Base-by-base conservation (phyloP, 2,888 invertebrate species). In the Parnassius apollo region DNA sequence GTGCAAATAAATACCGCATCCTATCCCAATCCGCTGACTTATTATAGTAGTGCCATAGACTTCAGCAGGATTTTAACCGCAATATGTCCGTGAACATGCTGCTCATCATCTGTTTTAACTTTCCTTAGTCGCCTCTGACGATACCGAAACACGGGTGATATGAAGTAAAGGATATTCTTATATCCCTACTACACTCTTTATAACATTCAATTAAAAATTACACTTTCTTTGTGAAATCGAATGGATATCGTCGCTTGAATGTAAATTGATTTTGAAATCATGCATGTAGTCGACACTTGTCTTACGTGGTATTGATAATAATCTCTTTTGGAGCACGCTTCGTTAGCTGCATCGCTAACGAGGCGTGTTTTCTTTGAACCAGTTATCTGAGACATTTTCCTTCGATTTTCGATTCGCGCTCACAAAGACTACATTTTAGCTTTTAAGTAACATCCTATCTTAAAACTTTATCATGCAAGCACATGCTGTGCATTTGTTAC, bases 271-370 rank as follows among this genome's bases (percentile, higher is more conserved):
- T 9, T 35, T 45, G n/a, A 44, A 52, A 51, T 52, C 44, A 52
- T 59, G 52, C 52, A 58, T 52, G 52, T 44, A 13, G 13, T 4
- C 59, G 35, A 25, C 25, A 54, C 53, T 59, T 42, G 42, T 57
- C 59, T 61, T 42, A 59, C 63, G n/a, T 42, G 52, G n/a, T 65
- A 62, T 63, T 58, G 62, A 63, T 67, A 65, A 69, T 69, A 65
- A 69, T 69, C 66, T 67, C 51, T 61, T 66, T 64, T 52, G 52
- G 48, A 55, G 52, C 53, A 51, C 62, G 65, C 59, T 61, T 68
- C 71, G 68, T 69, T 69, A 69, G 65, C 46, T 62, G 64, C 65
- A 45, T 11, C 65, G 61, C 58, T 69, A 69, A 68, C 69, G 69
- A 69, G 64, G 54, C 61, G 65, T 52, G 62, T 57, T 52, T 44